A percentile compares a stretch with the other conserved stretches of the same genome.
These are phyloP conservation scores for Trochalopteron elliotii DNA, from an alignment of 2,113 vertebrate species.

Conservation along the genomic window DNA sequence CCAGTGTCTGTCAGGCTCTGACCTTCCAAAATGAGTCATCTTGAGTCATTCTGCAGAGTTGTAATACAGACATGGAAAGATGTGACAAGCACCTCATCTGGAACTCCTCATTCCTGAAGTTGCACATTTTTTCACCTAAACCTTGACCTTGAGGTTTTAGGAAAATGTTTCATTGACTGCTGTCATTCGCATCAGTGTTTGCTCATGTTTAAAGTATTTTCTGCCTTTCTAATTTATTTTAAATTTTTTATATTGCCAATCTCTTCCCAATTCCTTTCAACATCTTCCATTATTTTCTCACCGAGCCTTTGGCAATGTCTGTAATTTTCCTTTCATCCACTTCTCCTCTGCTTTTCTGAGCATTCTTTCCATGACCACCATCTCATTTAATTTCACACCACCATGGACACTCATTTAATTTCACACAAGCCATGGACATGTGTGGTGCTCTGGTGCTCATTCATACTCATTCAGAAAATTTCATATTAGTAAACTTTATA, in stretches of 20 bases:
- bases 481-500: not conserved
- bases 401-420: not conserved
- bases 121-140: not conserved
- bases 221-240: not conserved
- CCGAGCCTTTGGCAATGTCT: not conserved
- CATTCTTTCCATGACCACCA: not conserved
- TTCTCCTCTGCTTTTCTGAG: not conserved
- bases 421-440: not conserved
- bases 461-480: not conserved
- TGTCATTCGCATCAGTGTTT: not conserved
- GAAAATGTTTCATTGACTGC: not conserved
- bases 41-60: not conserved
- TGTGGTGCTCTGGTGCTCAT: not conserved
- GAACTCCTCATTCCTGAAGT: not conserved
- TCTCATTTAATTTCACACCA: not conserved
- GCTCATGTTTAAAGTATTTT: not conserved
- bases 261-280: not conserved
- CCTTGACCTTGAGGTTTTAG: not conserved
- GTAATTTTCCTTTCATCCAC: not conserved
- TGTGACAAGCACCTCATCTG: not conserved
- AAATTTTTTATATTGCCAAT: not conserved
- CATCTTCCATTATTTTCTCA: not conserved
- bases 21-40: not conserved
- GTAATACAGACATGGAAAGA: not conserved
- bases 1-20: not conserved